Base-by-base conservation (phyloP, 2,797 vertebrate species). In the Phyllotis vaccarum region DNA sequence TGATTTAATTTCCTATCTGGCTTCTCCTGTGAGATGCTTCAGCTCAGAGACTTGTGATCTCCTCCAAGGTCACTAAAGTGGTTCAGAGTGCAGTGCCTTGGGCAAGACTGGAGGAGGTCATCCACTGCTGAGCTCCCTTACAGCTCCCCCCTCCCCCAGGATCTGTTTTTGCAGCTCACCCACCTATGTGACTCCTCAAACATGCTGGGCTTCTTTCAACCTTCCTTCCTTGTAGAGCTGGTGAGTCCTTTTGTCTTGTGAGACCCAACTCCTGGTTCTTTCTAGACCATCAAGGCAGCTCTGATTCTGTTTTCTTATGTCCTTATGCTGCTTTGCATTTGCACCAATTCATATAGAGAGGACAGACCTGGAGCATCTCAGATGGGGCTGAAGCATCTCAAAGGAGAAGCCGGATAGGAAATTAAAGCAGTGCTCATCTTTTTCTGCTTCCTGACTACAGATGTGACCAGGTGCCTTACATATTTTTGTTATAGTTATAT, bases 41-140 rank as follows among this genome's bases (percentile, higher is more conserved):
- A 72, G 27, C 37, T 75, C 17, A 88, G 52, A 74, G 46, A 62
- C 1, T 19, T 90, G 68, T 74, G 43, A 54, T 87, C 17, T 52
- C 54, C 40, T 58, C 29, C 24, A 46, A 5, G 24, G 40, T 29
- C 49, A 40, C 13, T 12, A 2, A 0, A 66, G 34, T 34, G 34
- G 17, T 66, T 1, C 46, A 22, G 8, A 37, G 22, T 6, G 5
- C 11, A 54, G 31, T 6, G 2, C 54, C 17, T 66, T n/a, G 31
- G 52, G 12, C 8, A 34, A 86, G 62, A 40, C 2, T 12, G 46
- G 22, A 27, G 54, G 78, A 74, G n/a, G 14, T 76, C 24, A 34
- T 34, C 0, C 0, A 37, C 34, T 2, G 8, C 27, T 46, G 21
- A 34, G 22, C 52, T n/a, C 31, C 70, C 37, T 27, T 12, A 11